Conservation (phyloP, 2,113 vertebrate species). For the Campylomormyrus tamandua region DNA sequence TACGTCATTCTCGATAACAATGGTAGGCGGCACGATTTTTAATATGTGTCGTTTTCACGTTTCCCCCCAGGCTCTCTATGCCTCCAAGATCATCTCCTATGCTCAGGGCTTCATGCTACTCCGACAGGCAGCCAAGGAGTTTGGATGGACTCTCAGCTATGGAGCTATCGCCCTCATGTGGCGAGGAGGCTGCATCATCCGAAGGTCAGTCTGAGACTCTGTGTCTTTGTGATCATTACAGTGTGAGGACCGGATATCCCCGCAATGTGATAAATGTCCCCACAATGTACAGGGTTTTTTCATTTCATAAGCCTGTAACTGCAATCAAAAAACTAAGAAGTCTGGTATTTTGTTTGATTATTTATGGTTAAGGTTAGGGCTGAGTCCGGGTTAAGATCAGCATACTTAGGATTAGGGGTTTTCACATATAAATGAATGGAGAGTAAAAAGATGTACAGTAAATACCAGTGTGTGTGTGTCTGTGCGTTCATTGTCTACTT, state of each 20-base stretch:
- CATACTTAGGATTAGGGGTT: not conserved
- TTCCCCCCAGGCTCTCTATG: constrained; percentile 74
- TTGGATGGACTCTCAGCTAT: constrained; percentile 88
- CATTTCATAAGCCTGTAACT: not conserved
- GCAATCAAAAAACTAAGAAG: not conserved
- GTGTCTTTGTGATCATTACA: not conserved
- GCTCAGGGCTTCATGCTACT: constrained; percentile 96
- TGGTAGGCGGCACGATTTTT: not conserved
- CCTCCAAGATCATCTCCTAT: constrained; percentile 97
- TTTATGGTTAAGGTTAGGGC: not conserved
- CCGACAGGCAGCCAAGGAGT: constrained; percentile 84
- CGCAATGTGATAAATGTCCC: not conserved
- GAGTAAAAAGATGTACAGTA: not conserved
- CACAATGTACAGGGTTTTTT: no score
- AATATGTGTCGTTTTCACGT: not conserved
- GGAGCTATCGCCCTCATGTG: constrained; percentile 96
- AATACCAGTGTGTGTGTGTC: not conserved
- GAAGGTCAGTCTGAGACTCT: constrained; percentile 64
- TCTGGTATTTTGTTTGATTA: not conserved
- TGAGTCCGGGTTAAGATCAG: not conserved
- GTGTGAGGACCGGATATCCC: not conserved
- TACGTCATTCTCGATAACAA: not conserved
- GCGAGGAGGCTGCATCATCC: constrained; percentile 96
- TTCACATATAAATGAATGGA: not conserved
- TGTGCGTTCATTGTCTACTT: not conserved